Conservation (phyloP, 1,140 invertebrate species). For the Caerostris extrusa region DNA sequence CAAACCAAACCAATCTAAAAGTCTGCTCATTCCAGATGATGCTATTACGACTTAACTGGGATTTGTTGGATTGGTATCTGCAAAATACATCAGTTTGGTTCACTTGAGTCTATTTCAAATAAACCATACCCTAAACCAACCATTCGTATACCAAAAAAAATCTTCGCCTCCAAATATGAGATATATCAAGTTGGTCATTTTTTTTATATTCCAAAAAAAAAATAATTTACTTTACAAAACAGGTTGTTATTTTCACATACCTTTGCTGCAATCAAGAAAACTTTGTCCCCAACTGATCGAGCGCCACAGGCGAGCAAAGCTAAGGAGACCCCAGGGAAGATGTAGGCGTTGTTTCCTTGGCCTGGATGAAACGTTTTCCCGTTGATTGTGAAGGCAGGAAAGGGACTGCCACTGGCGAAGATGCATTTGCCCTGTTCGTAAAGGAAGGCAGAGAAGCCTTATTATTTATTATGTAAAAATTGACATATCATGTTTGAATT, state of each 20-base stretch:
- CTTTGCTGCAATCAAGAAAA: slow-evolving; percentile 94
- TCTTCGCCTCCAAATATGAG: slow-evolving; percentile 41
- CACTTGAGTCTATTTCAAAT: too few species aligned
- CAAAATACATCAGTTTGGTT: too few species aligned
- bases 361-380: slow-evolving; percentile 92
- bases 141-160: background rate
- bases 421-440: slow-evolving; percentile 87
- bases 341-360: slow-evolving; percentile 96
- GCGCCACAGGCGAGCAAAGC: slow-evolving; percentile 90
- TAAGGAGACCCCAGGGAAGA: slow-evolving; percentile 96
- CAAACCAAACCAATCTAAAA: too few species aligned
- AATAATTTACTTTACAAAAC: too few species aligned
- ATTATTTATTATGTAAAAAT: too few species aligned
- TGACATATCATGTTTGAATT: too few species aligned
- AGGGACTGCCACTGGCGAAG: slow-evolving; percentile 96
- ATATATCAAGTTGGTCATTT: background rate
- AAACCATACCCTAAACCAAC: too few species aligned
- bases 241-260: slow-evolving; percentile 81
- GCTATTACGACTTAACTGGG: too few species aligned
- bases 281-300: slow-evolving; percentile 93
- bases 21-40: too few species aligned
- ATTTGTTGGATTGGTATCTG: too few species aligned
- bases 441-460: background rate
- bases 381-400: slow-evolving; percentile 89
- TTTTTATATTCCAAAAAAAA: too few species aligned